phyloP scores from a whole-genome alignment of 2,888 invertebrate genomes.

The Xestia rhomboidea region DNA sequence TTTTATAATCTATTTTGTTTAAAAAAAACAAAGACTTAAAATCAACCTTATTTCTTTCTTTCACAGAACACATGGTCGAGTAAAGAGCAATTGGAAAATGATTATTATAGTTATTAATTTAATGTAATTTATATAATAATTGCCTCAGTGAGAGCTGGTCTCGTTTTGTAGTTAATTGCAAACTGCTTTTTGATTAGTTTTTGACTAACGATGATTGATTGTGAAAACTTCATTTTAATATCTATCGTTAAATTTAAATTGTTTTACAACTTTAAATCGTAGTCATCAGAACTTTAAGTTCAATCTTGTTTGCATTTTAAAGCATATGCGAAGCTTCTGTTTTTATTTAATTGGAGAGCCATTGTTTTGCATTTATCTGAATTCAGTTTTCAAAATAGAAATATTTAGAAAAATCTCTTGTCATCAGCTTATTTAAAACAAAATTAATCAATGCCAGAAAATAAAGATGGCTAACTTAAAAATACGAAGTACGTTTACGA shows the following conservation, averaged over 20 bases:
- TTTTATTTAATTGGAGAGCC: not conserved
- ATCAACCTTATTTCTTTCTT: slow-evolving; percentile 46
- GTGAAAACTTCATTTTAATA: slow-evolving; percentile 11
- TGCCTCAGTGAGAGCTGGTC: slow-evolving; percentile 41
- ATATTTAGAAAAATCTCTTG: not conserved
- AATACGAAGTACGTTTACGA: slow-evolving; percentile 45
- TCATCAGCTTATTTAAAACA: not conserved
- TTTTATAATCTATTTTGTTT: too few relatives aligned
- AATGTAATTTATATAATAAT: slow-evolving; percentile 42
- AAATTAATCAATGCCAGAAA: not conserved
- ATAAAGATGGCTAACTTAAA: not conserved
- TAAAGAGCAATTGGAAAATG: slow-evolving; percentile 69
- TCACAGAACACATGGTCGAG: slow-evolving; percentile 88
- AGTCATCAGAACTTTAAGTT: slow-evolving; percentile 8
- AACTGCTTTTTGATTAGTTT: slow-evolving; percentile 31
- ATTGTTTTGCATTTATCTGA: not conserved
- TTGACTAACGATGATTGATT: slow-evolving; percentile 40
- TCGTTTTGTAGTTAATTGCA: slow-evolving; percentile 20
- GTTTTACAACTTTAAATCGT: not conserved
- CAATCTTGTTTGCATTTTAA: slow-evolving; percentile 16
- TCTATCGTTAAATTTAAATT: slow-evolving; percentile 9
- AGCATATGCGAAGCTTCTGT: not conserved
- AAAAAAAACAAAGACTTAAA: not conserved
- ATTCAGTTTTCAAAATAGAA: not conserved
- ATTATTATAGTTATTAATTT: slow-evolving; percentile 41